phyloP scores from a whole-genome alignment of 2,797 vertebrate genomes.

The Pitangus sulphuratus region DNA sequence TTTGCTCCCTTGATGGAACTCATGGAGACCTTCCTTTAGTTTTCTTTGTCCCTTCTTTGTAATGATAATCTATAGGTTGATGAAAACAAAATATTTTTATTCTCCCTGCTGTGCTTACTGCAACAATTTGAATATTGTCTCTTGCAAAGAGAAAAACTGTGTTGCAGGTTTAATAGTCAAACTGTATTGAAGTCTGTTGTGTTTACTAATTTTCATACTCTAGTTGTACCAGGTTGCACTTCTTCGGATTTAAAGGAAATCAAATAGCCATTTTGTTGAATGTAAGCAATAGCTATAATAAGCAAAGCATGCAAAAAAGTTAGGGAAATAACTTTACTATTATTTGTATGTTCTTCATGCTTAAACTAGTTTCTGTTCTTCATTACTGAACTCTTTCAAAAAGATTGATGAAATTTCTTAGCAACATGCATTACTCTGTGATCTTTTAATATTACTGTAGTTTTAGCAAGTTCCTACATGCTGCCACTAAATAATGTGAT shows the following conservation, averaged over 20 bases:
- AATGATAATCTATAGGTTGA: neutral
- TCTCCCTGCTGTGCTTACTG: neutral
- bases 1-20: neutral
- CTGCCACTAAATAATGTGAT: neutral
- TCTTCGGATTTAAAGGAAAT: neutral
- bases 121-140: neutral
- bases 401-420: neutral
- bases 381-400: neutral
- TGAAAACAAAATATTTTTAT: neutral
- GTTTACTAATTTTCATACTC: neutral
- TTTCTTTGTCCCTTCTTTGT: neutral
- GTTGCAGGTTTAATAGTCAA: neutral
- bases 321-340: neutral
- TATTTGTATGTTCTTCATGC: neutral
- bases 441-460: neutral
- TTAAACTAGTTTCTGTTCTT: neutral
- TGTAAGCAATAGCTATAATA: neutral
- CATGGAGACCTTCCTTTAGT: neutral
- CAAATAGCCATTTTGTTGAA: neutral
- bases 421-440: neutral
- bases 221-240: neutral
- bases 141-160: neutral
- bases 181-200: neutral
- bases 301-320: neutral
- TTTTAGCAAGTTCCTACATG: neutral